These are phyloP conservation scores for Melopsittacus undulatus DNA, from an alignment of 2,797 vertebrate genomes.

Conservation along the genomic window DNA sequence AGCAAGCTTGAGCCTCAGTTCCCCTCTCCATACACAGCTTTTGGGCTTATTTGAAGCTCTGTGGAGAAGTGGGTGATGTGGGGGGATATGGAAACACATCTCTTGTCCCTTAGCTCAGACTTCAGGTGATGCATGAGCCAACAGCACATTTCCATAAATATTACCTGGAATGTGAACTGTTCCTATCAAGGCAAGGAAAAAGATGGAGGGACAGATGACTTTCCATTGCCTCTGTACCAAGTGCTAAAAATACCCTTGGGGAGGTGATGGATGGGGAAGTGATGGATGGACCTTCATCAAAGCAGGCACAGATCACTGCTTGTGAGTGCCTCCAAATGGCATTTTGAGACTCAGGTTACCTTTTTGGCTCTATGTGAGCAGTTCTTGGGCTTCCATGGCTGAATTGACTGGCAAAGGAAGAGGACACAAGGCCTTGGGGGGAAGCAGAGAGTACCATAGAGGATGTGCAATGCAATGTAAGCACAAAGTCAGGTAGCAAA, in stretches of 20 bases:
- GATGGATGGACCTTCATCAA: not conserved
- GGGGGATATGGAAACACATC: not conserved
- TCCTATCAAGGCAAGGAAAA: not conserved
- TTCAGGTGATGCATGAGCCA: not conserved
- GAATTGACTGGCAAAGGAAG: not conserved
- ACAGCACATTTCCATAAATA: not conserved
- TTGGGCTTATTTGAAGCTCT: not conserved
- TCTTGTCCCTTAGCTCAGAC: not conserved
- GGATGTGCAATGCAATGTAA: rapidly evolving
- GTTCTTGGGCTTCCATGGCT: not conserved
- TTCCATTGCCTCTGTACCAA: not conserved
- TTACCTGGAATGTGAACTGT: not conserved
- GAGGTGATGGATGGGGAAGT: not conserved
- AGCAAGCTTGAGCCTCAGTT: not conserved
- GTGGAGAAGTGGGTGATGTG: not conserved
- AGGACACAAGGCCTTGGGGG: not conserved
- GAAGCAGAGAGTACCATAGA: rapidly evolving
- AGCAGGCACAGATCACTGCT: rapidly evolving
- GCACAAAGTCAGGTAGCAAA: not conserved
- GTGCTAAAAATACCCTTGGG: not conserved
- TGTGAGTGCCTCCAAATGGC: not conserved
- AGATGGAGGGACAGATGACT: not conserved
- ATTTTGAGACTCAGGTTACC: not conserved
- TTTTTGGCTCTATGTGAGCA: not conserved
- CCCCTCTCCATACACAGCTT: not conserved